These are phyloP conservation scores for Drosophila nr. fundita DNA, from an alignment of 2,888 invertebrate species.

Conservation along the genomic window DNA sequence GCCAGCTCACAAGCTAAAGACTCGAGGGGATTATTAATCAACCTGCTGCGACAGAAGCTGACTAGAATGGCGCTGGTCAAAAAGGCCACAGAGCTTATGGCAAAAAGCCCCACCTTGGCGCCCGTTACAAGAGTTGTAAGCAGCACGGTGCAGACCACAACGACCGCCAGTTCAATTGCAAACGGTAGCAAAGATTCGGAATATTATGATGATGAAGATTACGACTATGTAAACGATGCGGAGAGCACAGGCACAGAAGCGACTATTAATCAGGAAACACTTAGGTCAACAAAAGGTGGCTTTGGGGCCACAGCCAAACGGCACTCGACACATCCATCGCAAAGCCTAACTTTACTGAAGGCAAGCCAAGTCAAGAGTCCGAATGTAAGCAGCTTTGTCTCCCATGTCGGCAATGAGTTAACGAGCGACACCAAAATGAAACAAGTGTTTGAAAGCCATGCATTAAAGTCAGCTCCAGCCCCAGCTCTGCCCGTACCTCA, in stretches of 20 bases:
- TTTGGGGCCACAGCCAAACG: constrained; percentile 38
- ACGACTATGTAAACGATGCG: constrained; percentile 45
- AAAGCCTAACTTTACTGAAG: constrained; percentile 12
- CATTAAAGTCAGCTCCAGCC: constrained; percentile 19
- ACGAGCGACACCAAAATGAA: constrained; percentile 51
- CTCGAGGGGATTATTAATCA: constrained; percentile 46
- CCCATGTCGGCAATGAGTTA: constrained; percentile 48
- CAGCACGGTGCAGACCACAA: constrained; percentile 11
- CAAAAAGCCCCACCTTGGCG: constrained; percentile 15
- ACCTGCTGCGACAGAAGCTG: constrained; percentile 48
- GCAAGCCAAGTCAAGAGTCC: constrained; percentile 12
- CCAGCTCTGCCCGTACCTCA: constrained; percentile 19
- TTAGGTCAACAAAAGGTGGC: constrained; percentile 7
- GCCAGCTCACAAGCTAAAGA: constrained; percentile 1
- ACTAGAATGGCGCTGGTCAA: constrained; percentile 15
- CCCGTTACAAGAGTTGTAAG: constrained; percentile 12
- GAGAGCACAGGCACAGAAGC: constrained; percentile 30
- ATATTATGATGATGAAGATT: constrained; percentile 45
- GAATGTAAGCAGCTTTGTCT: constrained; percentile 38
- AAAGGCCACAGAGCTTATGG: constrained; percentile 8
- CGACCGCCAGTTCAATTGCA: constrained; percentile 9
- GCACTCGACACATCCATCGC: constrained; percentile 40
- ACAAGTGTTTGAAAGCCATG: constrained; percentile 18
- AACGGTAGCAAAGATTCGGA: constrained; percentile 18
- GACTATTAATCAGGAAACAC: constrained; percentile 50